These are phyloP conservation scores for Dromius quadrimaculatus DNA, from an alignment of 2,888 invertebrate genomes.

Conservation along the genomic window DNA sequence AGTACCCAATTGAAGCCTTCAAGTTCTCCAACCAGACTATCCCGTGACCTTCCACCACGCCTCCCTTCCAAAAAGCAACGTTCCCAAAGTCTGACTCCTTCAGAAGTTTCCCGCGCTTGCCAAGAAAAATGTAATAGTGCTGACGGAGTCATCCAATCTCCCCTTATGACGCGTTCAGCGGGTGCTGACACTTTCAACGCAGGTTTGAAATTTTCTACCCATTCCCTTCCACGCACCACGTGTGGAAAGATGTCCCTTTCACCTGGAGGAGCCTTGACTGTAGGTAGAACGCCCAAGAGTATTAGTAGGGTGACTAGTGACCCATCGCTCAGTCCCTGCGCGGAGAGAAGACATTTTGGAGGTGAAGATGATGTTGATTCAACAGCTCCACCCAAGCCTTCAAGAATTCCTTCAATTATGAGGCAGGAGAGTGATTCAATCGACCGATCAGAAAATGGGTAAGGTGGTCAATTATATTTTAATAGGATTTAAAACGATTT, in stretches of 20 bases:
- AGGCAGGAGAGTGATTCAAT: slow-evolving; percentile 62
- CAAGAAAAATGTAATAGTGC: slow-evolving; percentile 78
- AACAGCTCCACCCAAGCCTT: slow-evolving; percentile 72
- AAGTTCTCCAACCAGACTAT: slow-evolving; percentile 71
- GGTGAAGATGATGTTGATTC: slow-evolving; percentile 69
- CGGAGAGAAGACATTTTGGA: slow-evolving; percentile 72
- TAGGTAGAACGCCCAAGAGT: slow-evolving; percentile 66
- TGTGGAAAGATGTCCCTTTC: slow-evolving; percentile 70
- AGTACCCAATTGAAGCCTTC: slow-evolving; percentile 65
- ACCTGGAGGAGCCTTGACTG: slow-evolving; percentile 66
- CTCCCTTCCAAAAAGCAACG: slow-evolving; percentile 76
- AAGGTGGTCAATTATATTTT: slow-evolving; percentile 1
- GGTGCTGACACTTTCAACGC: slow-evolving; percentile 62
- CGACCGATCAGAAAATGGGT: slow-evolving; percentile 45
- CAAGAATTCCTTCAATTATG: slow-evolving; percentile 72
- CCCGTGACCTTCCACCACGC: slow-evolving; percentile 67
- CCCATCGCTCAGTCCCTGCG: slow-evolving; percentile 69
- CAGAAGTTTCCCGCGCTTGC: slow-evolving; percentile 67
- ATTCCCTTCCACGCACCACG: slow-evolving; percentile 69
- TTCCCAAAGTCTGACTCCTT: slow-evolving; percentile 83
- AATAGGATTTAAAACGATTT: neutral
- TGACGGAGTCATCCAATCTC: slow-evolving; percentile 75
- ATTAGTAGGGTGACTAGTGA: slow-evolving; percentile 74
- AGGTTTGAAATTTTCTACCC: slow-evolving; percentile 69
- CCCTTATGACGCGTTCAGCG: slow-evolving; percentile 66